These are phyloP conservation scores for Poeciliopsis retropinna DNA, from an alignment of 2,113 vertebrate genomes.

Conservation along the genomic window DNA sequence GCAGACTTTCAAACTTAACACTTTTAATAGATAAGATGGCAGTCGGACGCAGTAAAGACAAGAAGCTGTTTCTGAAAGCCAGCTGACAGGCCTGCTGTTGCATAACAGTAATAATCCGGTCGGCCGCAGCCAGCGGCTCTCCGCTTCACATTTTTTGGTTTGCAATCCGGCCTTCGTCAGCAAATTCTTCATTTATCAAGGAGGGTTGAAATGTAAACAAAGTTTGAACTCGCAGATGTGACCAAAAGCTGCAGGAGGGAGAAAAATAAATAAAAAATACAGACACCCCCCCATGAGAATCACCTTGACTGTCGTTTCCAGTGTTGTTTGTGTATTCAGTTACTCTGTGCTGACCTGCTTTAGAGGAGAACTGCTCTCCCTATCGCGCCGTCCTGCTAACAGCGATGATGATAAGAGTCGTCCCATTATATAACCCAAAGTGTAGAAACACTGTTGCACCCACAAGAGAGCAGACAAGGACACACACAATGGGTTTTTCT, in stretches of 20 bases:
- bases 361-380: constrained; percentile 12
- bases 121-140: constrained; percentile 25
- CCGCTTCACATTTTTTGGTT: constrained; percentile 6
- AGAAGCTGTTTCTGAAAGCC: constrained; percentile 1
- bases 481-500: constrained; percentile 7
- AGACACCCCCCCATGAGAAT: neutral
- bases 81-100: constrained; percentile 36
- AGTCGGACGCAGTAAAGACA: constrained; percentile 5
- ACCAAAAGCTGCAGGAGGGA: neutral
- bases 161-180: constrained; percentile 6
- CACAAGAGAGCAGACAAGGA: neutral
- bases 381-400: constrained; percentile 13
- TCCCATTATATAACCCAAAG: constrained; percentile 49
- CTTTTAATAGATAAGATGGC: neutral
- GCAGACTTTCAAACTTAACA: neutral
- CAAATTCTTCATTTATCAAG: neutral
- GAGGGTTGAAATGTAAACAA: neutral
- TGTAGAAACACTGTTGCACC: neutral
- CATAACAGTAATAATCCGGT: constrained; percentile 47
- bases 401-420: constrained; percentile 26
- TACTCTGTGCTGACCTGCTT: constrained; percentile 32
- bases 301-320: neutral
- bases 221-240: neutral
- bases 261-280: neutral
- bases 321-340: constrained; percentile 30